These are phyloP conservation scores for Tapirus terrestris DNA, from an alignment of 2,113 vertebrate species.

Conservation along the genomic window DNA sequence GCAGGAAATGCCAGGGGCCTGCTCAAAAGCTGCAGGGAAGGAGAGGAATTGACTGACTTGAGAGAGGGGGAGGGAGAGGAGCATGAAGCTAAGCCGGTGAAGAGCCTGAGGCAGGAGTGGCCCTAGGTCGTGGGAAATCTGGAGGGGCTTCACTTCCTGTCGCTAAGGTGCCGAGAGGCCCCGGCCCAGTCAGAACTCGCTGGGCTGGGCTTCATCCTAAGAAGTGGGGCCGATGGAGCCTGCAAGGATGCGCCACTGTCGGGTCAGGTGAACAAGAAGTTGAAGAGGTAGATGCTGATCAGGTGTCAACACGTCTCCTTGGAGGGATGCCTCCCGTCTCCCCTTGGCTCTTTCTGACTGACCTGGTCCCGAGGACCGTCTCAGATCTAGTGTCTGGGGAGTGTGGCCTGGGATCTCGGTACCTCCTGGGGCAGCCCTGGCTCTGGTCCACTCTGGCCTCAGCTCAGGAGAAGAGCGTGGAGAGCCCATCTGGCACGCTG, in stretches of 20 bases:
- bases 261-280: rapidly evolving
- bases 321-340: rapidly evolving
- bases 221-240: neutral
- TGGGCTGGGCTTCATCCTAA: neutral
- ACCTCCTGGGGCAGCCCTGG: neutral
- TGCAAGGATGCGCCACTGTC: neutral
- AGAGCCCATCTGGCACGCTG: neutral
- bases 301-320: rapidly evolving
- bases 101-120: neutral
- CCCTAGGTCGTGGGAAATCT: neutral
- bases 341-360: neutral
- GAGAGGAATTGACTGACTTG: no score
- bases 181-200: no score
- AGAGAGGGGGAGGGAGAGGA: neutral
- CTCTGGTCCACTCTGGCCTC: rapidly evolving
- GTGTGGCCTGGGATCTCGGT: rapidly evolving
- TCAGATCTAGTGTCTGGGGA: neutral
- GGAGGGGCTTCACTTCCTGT: no score
- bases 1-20: no score
- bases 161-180: neutral
- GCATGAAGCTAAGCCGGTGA: neutral
- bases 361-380: no score
- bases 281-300: neutral
- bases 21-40: no score
- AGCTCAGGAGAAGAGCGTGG: rapidly evolving